Conservation (phyloP, 2,113 vertebrate species). For the Nothocercus julius region DNA sequence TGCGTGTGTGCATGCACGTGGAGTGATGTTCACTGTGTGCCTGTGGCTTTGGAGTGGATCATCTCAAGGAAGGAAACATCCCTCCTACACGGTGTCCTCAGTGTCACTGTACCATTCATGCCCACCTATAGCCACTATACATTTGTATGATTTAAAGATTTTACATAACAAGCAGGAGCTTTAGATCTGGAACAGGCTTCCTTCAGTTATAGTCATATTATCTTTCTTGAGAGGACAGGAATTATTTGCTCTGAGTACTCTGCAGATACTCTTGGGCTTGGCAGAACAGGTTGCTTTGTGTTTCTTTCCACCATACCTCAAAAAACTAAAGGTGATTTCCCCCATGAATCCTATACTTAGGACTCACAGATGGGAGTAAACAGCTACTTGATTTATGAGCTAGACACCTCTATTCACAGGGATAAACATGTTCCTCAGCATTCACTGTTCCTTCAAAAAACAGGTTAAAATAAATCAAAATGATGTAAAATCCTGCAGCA, state of each 20-base stretch:
- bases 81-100: background rate
- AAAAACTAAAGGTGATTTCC: background rate
- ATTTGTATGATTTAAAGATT: background rate
- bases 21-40: fast-evolving
- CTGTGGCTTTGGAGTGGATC: background rate
- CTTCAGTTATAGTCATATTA: background rate
- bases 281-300: background rate
- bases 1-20: background rate
- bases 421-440: background rate
- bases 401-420: background rate
- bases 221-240: background rate
- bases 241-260: background rate
- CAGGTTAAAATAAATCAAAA: background rate
- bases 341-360: background rate
- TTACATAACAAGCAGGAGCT: background rate
- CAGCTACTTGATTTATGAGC: background rate
- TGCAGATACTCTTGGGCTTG: background rate
- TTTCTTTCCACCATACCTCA: background rate
- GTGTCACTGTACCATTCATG: background rate
- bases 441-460: background rate
- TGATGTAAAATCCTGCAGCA: background rate
- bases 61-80: background rate
- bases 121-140: fast-evolving
- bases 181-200: background rate
- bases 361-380: background rate